phyloP scores from a whole-genome alignment of 2,113 vertebrate genomes.

The Coryphaenoides rupestris region DNA sequence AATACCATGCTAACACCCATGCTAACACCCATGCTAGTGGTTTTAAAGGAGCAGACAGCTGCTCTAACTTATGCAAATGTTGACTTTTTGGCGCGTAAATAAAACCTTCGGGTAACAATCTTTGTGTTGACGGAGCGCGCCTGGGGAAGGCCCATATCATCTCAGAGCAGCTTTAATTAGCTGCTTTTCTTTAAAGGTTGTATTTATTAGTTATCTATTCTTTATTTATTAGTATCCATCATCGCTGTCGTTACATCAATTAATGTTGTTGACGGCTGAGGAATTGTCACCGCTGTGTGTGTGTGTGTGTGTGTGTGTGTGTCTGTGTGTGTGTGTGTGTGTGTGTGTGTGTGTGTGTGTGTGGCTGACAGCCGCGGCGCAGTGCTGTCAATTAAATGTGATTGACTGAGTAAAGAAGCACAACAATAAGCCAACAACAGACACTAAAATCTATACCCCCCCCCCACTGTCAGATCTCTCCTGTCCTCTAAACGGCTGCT shows the following conservation, averaged over 20 bases:
- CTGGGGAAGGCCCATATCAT: too few species aligned
- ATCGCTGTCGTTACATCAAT: constrained; percentile 90
- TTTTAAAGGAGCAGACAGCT: too few species aligned
- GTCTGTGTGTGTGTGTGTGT: not conserved
- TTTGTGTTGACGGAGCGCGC: too few species aligned
- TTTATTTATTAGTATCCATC: constrained; percentile 90
- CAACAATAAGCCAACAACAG: constrained; percentile 99
- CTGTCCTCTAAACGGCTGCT: constrained; percentile 78
- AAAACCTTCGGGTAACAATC: too few species aligned
- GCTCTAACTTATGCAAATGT: too few species aligned
- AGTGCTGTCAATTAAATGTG: constrained; percentile 99
- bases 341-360: not conserved
- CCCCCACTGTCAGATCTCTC: constrained; percentile 69
- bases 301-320: not conserved
- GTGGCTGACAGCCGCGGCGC: constrained; percentile 82
- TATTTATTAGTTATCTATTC: constrained; percentile 76
- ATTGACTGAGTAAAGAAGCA: constrained; percentile 98
- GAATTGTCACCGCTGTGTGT: constrained; percentile 71
- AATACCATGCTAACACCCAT: too few species aligned
- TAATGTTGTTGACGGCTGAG: constrained; percentile 88
- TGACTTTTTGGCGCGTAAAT: too few species aligned
- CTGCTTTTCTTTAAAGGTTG: constrained; percentile 74
- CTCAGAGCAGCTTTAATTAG: constrained; percentile 25
- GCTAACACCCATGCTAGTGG: too few species aligned
- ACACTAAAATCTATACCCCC: constrained; percentile 99